Conservation (phyloP, 2,797 vertebrate species). For the Tympanoctomys barrerae region DNA sequence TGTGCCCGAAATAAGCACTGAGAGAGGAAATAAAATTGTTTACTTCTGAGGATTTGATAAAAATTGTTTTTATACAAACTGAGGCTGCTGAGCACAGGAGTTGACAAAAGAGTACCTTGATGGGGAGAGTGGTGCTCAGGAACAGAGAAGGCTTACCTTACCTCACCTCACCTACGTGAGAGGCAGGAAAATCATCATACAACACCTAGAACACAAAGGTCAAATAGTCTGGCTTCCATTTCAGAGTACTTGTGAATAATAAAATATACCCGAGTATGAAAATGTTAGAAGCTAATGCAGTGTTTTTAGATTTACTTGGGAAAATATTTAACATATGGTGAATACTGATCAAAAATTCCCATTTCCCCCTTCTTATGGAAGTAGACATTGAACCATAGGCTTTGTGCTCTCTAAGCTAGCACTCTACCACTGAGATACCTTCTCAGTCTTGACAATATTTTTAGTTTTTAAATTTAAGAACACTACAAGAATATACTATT, state of each 20-base stretch:
- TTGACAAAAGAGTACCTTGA: neutral
- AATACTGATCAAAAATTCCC: neutral
- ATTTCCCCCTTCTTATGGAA: neutral
- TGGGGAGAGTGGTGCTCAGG: neutral
- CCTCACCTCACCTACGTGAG: neutral
- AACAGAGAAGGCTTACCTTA: neutral
- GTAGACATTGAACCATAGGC: neutral
- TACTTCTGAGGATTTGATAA: neutral
- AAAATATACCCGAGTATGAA: neutral
- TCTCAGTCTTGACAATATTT: neutral
- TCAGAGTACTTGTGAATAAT: neutral
- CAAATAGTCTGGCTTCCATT: neutral
- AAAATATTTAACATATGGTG: neutral
- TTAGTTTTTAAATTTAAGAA: constrained; percentile 13
- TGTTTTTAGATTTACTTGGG: neutral
- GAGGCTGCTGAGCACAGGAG: neutral
- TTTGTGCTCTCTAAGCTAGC: neutral
- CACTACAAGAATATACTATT: neutral
- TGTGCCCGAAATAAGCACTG: neutral
- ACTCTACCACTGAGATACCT: neutral
- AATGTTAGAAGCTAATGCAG: neutral
- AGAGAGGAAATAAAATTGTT: neutral
- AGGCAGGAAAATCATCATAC: neutral
- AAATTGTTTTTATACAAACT: neutral
- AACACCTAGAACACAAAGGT: neutral